Conservation (phyloP, 2,113 vertebrate species). For the Labeo rohita region DNA sequence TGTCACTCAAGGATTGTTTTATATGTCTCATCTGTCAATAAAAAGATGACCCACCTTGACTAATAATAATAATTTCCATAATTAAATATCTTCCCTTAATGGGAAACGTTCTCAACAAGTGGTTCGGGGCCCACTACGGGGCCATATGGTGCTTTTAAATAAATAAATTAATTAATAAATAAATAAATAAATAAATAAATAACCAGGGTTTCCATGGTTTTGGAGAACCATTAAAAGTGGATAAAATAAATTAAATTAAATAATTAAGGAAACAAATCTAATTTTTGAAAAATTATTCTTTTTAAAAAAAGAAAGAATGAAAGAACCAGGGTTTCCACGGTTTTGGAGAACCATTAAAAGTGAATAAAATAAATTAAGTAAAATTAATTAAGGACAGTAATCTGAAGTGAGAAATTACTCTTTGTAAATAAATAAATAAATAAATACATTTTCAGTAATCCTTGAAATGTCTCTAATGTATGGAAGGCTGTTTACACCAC, state of each 20-base stretch:
- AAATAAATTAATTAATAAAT: too few species aligned
- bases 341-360: background rate
- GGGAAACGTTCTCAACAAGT: background rate
- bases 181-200: too few species aligned
- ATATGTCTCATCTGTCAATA: background rate
- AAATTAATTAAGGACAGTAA: too few species aligned
- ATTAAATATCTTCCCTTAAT: background rate
- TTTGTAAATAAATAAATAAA: background rate
- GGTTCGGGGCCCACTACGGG: too few species aligned
- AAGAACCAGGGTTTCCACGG: background rate
- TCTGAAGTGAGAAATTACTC: background rate
- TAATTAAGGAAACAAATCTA: too few species aligned
- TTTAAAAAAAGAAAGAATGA: too few species aligned
- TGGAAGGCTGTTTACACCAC: background rate
- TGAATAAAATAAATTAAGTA: background rate
- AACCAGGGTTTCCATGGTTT: too few species aligned
- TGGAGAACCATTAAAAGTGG: too few species aligned
- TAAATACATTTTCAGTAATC: background rate
- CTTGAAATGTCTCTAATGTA: background rate
- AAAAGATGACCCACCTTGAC: background rate
- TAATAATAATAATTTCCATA: background rate
- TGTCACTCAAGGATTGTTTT: background rate
- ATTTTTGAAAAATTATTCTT: too few species aligned
- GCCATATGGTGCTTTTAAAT: too few species aligned
- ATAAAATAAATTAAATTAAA: too few species aligned